Evolutionary conservation across 2,888 invertebrate species (phyloP), one percentile per base, ranked within the genome.

Genomic region (Coleophora flavipennella): DNA sequence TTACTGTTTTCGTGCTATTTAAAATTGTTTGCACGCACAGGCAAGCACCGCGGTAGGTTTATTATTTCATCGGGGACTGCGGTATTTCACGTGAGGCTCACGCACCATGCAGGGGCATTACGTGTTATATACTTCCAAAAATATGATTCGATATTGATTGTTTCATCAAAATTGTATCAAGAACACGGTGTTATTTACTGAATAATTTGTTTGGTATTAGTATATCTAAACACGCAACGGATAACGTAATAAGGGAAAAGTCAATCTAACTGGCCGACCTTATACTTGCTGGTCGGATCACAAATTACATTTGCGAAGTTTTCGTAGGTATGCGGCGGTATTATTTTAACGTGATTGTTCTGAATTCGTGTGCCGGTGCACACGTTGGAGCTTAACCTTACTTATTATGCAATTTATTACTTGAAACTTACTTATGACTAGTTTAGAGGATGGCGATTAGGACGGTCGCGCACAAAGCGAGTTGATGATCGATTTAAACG

Each of bases 401-500:
- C 46, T 58, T 27, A 29, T 58, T 62, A 70, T 51, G 67, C 60
- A 61, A 67, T 70, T 67, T 57, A 54, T 59, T 67, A 65, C 46
- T 62, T 61, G 55, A 71, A 74, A 73, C 73, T 80, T 81, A 78
- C 53, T 61, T 57, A 55, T 70, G 69, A 81, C 83, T 84, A 84
- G 83, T 84, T 83, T 84, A 84, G 84, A 84, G 83, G 84, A 84
- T 84, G 84, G 83, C 83, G 79, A 73, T 73, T 66, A 71, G 84
- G 84, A 84, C 84, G 84, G 84, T 80, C 80, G 80, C 77, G 70
- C 61, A 72, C 62, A 53, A n/a, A 61, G 80, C 80, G 80, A 79
- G 77, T 55, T 63, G 67, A 72, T 72, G 67, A 63, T 66, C 62
- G 53, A 73, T 67, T 64, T 10, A 29, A 27, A 8, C 10, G 8